Conservation (phyloP, 2,888 invertebrate species). For the Watsonalla binaria region DNA sequence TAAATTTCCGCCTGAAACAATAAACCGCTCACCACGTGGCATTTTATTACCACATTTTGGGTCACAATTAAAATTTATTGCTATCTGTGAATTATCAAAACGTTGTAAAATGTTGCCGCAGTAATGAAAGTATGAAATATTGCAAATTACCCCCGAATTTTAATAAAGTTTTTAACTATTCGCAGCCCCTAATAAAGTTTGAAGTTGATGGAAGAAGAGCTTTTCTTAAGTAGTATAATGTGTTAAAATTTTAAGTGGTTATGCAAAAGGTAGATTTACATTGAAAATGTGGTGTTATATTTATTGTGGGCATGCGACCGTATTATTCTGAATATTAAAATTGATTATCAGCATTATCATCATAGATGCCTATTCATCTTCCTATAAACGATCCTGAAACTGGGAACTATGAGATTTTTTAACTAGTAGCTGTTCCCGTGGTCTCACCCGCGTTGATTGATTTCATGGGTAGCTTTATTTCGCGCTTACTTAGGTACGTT, state of each 20-base stretch:
- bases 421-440: too few species aligned
- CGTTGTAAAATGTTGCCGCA: slow-evolving; percentile 8
- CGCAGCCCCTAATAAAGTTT: not conserved
- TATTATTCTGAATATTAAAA: too few species aligned
- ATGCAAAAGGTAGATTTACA: not conserved
- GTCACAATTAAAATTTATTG: slow-evolving; percentile 52
- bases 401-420: too few species aligned
- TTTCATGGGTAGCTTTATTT: too few species aligned
- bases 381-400: too few species aligned
- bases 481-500: too few species aligned
- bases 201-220: not conserved
- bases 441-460: too few species aligned
- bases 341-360: too few species aligned
- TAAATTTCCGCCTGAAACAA: slow-evolving; percentile 48
- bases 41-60: slow-evolving; percentile 49
- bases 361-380: too few species aligned
- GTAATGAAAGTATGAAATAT: not conserved
- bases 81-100: slow-evolving; percentile 39
- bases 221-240: too few species aligned
- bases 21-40: slow-evolving; percentile 54
- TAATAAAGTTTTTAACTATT: not conserved
- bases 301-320: too few species aligned
- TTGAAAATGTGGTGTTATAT: too few species aligned
- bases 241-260: not conserved
- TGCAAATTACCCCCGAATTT: not conserved